These are phyloP conservation scores for Caloenas nicobarica DNA, from an alignment of 2,113 vertebrate species.

Conservation along the genomic window DNA sequence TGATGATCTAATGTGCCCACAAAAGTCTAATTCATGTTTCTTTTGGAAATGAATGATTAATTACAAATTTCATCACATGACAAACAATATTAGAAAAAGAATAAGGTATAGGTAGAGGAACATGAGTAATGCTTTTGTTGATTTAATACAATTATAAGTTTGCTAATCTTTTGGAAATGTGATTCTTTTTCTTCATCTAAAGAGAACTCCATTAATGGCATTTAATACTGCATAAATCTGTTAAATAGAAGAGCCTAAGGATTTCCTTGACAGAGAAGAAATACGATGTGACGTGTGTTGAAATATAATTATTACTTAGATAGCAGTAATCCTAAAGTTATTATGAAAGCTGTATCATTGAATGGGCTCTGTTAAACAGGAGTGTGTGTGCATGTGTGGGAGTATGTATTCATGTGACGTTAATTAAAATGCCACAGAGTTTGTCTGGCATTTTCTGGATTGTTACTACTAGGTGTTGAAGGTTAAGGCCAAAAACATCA, in stretches of 20 bases:
- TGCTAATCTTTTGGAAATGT: background rate
- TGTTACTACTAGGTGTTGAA: background rate
- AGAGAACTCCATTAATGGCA: background rate
- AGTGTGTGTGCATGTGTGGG: rapidly evolving
- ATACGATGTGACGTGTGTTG: background rate
- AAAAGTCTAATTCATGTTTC: background rate
- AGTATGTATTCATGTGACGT: background rate
- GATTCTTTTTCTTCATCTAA: background rate
- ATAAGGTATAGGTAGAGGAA: background rate
- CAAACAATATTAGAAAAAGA: background rate
- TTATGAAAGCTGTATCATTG: background rate
- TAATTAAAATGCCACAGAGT: background rate
- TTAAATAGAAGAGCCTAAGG: background rate
- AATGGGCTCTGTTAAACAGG: background rate
- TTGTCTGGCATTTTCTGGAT: background rate
- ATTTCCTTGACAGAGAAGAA: background rate
- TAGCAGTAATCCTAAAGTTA: background rate
- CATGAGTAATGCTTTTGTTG: background rate
- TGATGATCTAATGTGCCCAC: background rate
- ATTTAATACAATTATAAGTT: background rate
- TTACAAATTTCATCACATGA: background rate
- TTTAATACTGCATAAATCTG: background rate
- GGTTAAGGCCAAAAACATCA: background rate
- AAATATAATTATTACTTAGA: constrained; percentile 3
- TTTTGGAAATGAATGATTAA: background rate